phyloP scores from a whole-genome alignment of 2,113 vertebrate genomes.

The Corythaeola cristata region DNA sequence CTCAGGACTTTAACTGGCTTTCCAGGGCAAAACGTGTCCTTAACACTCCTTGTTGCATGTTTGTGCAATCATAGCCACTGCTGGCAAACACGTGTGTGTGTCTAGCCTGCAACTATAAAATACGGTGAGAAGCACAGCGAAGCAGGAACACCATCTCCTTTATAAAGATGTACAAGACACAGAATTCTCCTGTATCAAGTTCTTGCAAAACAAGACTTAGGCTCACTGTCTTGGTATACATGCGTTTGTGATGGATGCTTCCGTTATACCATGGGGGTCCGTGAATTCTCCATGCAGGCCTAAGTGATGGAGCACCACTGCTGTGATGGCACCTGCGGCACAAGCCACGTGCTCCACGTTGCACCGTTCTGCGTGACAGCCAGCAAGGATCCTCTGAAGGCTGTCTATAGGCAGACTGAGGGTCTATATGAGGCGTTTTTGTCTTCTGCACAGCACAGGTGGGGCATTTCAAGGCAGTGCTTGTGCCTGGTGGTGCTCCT shows the following conservation, averaged over 20 bases:
- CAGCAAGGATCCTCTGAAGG: background rate
- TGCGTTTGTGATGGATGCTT: background rate
- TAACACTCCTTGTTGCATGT: background rate
- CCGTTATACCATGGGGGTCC: background rate
- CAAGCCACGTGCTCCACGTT: fast-evolving
- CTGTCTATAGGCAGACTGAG: background rate
- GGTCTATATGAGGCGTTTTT: fast-evolving
- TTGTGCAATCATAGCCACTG: background rate
- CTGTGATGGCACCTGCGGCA: background rate
- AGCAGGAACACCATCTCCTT: background rate
- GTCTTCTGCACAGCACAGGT: background rate
- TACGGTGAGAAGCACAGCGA: background rate
- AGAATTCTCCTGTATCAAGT: background rate
- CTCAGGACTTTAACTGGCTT: background rate
- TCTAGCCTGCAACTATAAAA: background rate
- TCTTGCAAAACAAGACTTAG: background rate
- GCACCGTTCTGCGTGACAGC: fast-evolving
- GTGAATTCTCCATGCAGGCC: background rate
- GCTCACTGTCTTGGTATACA: fast-evolving
- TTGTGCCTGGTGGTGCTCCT: background rate
- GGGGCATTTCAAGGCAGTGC: background rate
- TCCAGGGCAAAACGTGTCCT: background rate
- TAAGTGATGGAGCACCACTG: background rate
- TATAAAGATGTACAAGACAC: background rate
- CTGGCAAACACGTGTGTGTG: background rate